These are phyloP conservation scores for Jordanella pulchra DNA, from an alignment of 2,797 vertebrate genomes.

Conservation along the genomic window DNA sequence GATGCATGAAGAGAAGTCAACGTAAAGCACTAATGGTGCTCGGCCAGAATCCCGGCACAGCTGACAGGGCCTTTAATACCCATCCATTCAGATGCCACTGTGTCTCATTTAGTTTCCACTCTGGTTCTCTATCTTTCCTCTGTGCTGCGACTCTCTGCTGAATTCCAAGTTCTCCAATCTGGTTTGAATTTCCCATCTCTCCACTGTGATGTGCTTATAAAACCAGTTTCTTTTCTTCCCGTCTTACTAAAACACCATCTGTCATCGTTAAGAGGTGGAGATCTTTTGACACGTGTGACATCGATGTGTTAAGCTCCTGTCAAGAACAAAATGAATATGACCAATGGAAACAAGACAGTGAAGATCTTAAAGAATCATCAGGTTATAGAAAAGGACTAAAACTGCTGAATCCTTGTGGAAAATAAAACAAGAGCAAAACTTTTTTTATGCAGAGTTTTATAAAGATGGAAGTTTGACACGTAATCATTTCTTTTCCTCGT, in stretches of 20 bases:
- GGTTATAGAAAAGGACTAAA: constrained; percentile 4
- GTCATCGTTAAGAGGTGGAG: constrained; percentile 7
- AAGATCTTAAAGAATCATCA: neutral
- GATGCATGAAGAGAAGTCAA: constrained; percentile 36
- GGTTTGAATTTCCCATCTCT: constrained; percentile 64
- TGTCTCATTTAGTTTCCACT: constrained; percentile 38
- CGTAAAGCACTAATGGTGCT: constrained; percentile 50
- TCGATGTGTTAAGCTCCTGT: constrained; percentile 30
- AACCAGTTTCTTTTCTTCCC: constrained; percentile 30
- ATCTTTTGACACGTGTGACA: constrained; percentile 35
- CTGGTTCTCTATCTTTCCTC: constrained; percentile 25
- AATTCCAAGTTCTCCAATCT: constrained; percentile 50
- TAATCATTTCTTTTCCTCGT: constrained; percentile 15
- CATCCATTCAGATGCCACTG: constrained; percentile 30
- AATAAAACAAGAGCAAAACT: constrained; percentile 4
- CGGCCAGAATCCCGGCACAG: constrained; percentile 42
- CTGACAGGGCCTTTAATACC: constrained; percentile 39
- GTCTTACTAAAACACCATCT: constrained; percentile 39
- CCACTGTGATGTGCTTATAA: constrained; percentile 25
- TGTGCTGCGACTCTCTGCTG: constrained; percentile 5
- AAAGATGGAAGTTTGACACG: constrained; percentile 7
- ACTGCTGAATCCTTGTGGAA: constrained; percentile 15
- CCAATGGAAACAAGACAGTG: constrained; percentile 4
- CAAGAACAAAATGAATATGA: constrained; percentile 18
- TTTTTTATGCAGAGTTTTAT: constrained; percentile 12